A percentile compares a stretch with the other conserved stretches of the same genome.
Evolutionary conservation across 1,140 invertebrate genomes (phyloP).

Genomic region (Asobara japonica): DNA sequence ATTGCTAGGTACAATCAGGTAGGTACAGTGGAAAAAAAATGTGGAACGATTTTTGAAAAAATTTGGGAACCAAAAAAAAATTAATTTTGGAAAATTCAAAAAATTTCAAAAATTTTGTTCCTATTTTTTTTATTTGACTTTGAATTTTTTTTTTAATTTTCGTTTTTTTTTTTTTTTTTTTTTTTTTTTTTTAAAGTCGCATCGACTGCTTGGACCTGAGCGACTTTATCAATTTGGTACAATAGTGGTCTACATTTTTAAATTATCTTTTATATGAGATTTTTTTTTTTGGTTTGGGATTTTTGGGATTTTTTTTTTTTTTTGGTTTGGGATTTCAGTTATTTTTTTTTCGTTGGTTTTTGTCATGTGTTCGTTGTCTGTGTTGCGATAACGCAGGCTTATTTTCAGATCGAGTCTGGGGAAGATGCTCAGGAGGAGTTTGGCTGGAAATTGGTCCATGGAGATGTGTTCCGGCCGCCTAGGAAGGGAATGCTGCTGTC

Average conservation of each 20-base stretch:
- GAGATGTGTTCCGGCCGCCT: conserved; percentile 95
- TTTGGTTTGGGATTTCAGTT: background rate
- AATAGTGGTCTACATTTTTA: too few relatives aligned
- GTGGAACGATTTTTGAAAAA: too few relatives aligned
- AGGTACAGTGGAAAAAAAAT: conserved; percentile 26
- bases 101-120: too few relatives aligned
- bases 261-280: too few relatives aligned
- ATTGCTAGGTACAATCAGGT: conserved; percentile 98
- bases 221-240: too few relatives aligned
- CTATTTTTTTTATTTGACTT: too few relatives aligned
- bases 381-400: conserved; percentile 61
- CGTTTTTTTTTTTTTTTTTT: too few relatives aligned
- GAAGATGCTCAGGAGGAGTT: conserved; percentile 99
- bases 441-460: conserved; percentile 98
- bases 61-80: background rate
- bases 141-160: too few relatives aligned
- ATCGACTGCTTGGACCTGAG: too few relatives aligned
- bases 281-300: too few relatives aligned
- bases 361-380: conserved; percentile 47
- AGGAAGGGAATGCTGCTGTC: conserved; percentile 95
- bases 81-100: background rate
- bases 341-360: conserved; percentile 26
- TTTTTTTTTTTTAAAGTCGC: too few relatives aligned
- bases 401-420: conserved; percentile 84
- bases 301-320: background rate